Evolutionary conservation across 2,888 invertebrate genomes (phyloP).

Genomic region (Cantharis rustica): DNA sequence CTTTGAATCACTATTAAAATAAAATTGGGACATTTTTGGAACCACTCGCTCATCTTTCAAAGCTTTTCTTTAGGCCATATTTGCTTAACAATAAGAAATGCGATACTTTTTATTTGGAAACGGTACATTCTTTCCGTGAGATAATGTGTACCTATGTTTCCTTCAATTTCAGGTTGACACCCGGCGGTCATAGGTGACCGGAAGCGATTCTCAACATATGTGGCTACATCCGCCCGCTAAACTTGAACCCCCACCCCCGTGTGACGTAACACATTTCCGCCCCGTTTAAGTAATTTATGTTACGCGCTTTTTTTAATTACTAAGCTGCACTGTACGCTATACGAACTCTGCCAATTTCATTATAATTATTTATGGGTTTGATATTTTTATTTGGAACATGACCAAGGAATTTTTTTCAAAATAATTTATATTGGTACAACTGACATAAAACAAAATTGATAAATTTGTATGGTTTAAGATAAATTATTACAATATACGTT

Average conservation of each 20-base stretch:
- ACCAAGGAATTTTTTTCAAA: conserved; percentile 32
- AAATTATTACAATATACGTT: not conserved
- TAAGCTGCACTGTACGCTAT: conserved; percentile 35
- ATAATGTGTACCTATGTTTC: conserved; percentile 16
- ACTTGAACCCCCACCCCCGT: conserved; percentile 31
- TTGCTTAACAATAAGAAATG: conserved; percentile 9
- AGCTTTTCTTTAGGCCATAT: not conserved
- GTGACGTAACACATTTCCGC: conserved; percentile 37
- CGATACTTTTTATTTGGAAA: conserved; percentile 6
- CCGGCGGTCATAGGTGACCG: conserved; percentile 53
- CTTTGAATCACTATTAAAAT: not conserved
- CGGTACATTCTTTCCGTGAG: conserved; percentile 9
- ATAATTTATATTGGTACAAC: conserved; percentile 33
- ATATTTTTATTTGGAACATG: conserved; percentile 33
- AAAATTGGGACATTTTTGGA: not conserved
- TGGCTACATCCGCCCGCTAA: conserved; percentile 51
- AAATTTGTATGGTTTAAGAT: conserved; percentile 9
- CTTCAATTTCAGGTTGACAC: conserved; percentile 26
- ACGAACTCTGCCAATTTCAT: conserved; percentile 36
- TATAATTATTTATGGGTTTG: conserved; percentile 37
- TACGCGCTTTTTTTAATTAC: conserved; percentile 44
- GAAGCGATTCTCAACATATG: conserved; percentile 53
- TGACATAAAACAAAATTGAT: conserved; percentile 27
- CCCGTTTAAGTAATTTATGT: conserved; percentile 43
- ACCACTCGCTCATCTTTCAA: not conserved